phyloP scores from a whole-genome alignment of 2,888 invertebrate species.

The Sussaba pulchella region DNA sequence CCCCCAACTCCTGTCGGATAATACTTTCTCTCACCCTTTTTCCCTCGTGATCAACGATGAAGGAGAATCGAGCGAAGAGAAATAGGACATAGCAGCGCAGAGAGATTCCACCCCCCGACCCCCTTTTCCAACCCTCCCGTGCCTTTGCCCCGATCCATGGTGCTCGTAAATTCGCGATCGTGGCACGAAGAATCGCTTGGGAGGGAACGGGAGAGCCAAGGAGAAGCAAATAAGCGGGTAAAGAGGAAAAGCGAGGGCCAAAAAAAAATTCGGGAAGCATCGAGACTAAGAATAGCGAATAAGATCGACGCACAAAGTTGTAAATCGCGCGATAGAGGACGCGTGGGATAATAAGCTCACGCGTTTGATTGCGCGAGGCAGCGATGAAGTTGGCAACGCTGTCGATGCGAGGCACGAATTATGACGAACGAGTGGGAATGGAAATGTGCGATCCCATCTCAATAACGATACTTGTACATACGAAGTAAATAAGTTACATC shows the following conservation, averaged over 20 bases:
- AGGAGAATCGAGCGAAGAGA: conserved; percentile 48
- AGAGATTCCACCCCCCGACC: conserved; percentile 6
- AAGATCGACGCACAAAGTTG: conserved; percentile 16
- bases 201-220: conserved; percentile 28
- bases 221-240: conserved; percentile 37
- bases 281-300: conserved; percentile 37
- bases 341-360: neutral
- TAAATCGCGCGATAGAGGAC: conserved; percentile 20
- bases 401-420: conserved; percentile 1
- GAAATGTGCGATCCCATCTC: neutral
- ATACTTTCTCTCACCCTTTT: conserved; percentile 55
- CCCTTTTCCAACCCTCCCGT: too few species aligned
- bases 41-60: conserved; percentile 60
- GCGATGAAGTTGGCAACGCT: conserved; percentile 1
- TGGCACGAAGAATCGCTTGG: conserved; percentile 61
- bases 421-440: conserved; percentile 7
- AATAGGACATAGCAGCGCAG: conserved; percentile 36
- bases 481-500: conserved; percentile 54
- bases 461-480: conserved; percentile 27
- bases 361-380: neutral
- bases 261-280: conserved; percentile 38
- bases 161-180: conserved; percentile 64
- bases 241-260: conserved; percentile 24
- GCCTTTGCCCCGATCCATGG: too few species aligned
- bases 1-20: conserved; percentile 29